Percentiles rank a stretch among this genome's conserved stretches.
phyloP scores from a whole-genome alignment of 2,113 vertebrate genomes.

The Ia io region DNA sequence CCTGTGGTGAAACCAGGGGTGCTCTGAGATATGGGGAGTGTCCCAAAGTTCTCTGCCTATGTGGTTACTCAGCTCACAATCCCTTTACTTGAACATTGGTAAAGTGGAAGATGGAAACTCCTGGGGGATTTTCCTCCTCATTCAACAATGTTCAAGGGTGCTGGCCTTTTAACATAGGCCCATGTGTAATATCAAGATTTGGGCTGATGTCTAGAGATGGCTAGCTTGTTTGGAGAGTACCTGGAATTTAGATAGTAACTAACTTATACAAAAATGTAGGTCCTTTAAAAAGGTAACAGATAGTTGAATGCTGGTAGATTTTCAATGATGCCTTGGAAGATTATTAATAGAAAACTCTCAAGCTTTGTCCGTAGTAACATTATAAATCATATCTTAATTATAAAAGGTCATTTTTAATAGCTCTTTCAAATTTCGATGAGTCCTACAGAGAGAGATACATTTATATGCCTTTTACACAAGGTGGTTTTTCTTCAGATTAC shows the following conservation, averaged over 20 bases:
- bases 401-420: neutral
- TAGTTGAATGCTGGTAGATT: neutral
- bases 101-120: conserved; percentile 51
- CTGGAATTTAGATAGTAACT: conserved; percentile 34
- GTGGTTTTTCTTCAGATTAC: neutral
- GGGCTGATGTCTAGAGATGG: neutral
- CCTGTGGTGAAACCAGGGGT: neutral
- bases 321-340: neutral
- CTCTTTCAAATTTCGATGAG: neutral
- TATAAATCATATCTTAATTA: neutral
- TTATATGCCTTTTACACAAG: neutral
- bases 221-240: conserved; percentile 25
- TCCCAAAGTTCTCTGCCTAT: neutral
- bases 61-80: neutral
- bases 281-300: neutral
- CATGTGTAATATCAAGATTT: conserved; percentile 47
- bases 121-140: conserved; percentile 48
- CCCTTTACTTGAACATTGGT: neutral
- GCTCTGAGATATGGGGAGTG: neutral
- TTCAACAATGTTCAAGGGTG: conserved; percentile 2
- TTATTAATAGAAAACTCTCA: neutral
- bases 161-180: conserved; percentile 10
- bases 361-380: neutral
- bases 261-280: neutral
- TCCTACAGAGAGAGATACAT: neutral